Evolutionary conservation across 2,113 vertebrate genomes (phyloP), one percentile per base, ranked within the genome.

Genomic region (Zosterops lateralis): DNA sequence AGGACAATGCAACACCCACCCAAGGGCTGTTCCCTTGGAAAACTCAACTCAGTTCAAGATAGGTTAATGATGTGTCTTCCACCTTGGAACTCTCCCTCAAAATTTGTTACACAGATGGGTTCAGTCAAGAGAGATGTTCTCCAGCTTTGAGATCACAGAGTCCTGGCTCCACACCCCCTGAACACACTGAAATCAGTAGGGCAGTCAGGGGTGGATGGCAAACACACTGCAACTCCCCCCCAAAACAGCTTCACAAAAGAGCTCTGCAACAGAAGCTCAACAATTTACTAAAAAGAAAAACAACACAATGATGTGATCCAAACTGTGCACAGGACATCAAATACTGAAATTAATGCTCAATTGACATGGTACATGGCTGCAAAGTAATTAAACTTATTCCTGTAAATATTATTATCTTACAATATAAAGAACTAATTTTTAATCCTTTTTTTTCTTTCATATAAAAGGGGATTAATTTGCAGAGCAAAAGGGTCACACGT

Each of bases 1-100:
- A 51, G 88, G 90, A 73, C 82, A 94, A 87, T 5, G 10, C 79
- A 72, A 84, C 72, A 71, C 68, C 80, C 92, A 84, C 71, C 7
- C 18, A 51, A 87, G 64, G 93, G 93, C 93, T 96, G 87, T 19
- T 94, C 93, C 90, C 95, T 75, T 71, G 79, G 60, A 44, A 72
- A 95, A 61, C 13, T 57, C 56, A 57, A 61, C 13, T 57, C 56
- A 57, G 34, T 2, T 36, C 57, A 12, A 22, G 19, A 2, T 34
- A 79, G 31, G 56, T 57, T 31, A n/a, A 32, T 3, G 45, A 45
- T 18, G 19, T 36, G 32, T 7, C 38, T 17, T 1, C 75, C 75
- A 76, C 67, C 53, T 24, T 12, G 20, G 87, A 84, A 74, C 28
- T 51, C 42, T 10, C 87, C 77, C 57, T 67, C 17, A 2, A 3